Base-by-base conservation (phyloP, 2,888 invertebrate genomes). In the Apotomis capreana region DNA sequence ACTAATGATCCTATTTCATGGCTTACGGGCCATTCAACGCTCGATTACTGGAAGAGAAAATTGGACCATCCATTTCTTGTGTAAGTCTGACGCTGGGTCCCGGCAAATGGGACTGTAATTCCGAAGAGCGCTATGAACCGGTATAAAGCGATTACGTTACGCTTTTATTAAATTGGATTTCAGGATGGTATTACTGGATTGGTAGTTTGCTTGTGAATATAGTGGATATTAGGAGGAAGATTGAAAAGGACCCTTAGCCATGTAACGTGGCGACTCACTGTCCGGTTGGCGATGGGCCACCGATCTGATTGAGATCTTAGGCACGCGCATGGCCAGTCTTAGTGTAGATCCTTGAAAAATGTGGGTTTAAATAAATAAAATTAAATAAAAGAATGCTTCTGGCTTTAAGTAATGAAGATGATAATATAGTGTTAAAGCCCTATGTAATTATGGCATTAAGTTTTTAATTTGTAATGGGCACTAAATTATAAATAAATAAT, bases 21-120 rank as follows among this genome's bases (percentile, higher is more conserved):
- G 85, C 84, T 84, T 84, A 83, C 83, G 87, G 85, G 84, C 87
- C 84, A 88, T 91, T 87, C 87, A 82, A 84, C 86, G 90, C 84
- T 89, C 90, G 89, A 90, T 91, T 92, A 90, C 87, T 62, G 84
- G 83, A 81, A 83, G 83, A 82, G 89, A 87, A 89, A 89, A 91
- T 92, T 91, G 90, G 85, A 86, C 84, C 87, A 91, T 91, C 87
- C 87, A 89, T 91, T 89, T 84, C 85, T 80, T 77, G 81, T 79
- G 80, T 80, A 81, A 76, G 79, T 78, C 79, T 79, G 79, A 74
- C 44, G 26, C 46, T 54, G 52, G 76, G 75, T 82, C 83, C 26
- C 82, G 84, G 81, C 81, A 80, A 85, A 86, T 84, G 86, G 83
- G 82, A 81, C 83, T 80, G 83, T 84, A 85, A 84, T 67, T 61